Conservation (phyloP, 2,113 vertebrate species). For the Anhinga anhinga region DNA sequence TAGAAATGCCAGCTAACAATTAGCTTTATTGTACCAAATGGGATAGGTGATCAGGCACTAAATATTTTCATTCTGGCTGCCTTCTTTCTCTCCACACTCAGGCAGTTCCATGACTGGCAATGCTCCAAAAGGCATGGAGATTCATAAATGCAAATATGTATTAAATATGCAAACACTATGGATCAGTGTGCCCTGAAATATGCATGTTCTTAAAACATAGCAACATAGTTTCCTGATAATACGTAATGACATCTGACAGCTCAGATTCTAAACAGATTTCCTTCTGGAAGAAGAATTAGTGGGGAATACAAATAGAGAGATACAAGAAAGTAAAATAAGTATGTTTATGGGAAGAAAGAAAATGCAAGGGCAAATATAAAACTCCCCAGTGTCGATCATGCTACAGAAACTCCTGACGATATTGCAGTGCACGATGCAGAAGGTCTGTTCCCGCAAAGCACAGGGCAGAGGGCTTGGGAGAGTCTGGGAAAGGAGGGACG, state of each 20-base stretch:
- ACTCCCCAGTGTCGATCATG: background rate
- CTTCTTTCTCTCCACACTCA: background rate
- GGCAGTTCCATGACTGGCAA: background rate
- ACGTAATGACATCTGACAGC: slow-evolving; percentile 7
- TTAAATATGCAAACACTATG: slow-evolving; percentile 45
- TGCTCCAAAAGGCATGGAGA: background rate
- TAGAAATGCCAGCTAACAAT: background rate
- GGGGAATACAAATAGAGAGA: background rate
- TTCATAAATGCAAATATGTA: slow-evolving; percentile 40
- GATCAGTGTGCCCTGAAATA: slow-evolving; percentile 11
- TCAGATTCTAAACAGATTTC: slow-evolving; percentile 12
- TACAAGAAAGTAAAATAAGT: background rate
- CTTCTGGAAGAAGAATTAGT: background rate
- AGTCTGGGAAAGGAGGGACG: background rate
- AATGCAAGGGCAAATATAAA: background rate
- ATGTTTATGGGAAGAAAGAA: background rate
- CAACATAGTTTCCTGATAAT: slow-evolving; percentile 8
- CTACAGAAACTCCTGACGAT: background rate
- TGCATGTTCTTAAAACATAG: slow-evolving; percentile 2
- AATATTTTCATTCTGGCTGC: background rate
- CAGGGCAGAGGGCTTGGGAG: background rate
- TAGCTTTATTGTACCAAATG: background rate
- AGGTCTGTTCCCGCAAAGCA: background rate
- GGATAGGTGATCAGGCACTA: background rate
- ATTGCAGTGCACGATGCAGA: fast-evolving